These are phyloP conservation scores for Cichlasoma orientale DNA, from an alignment of 2,797 vertebrate genomes.

Conservation along the genomic window DNA sequence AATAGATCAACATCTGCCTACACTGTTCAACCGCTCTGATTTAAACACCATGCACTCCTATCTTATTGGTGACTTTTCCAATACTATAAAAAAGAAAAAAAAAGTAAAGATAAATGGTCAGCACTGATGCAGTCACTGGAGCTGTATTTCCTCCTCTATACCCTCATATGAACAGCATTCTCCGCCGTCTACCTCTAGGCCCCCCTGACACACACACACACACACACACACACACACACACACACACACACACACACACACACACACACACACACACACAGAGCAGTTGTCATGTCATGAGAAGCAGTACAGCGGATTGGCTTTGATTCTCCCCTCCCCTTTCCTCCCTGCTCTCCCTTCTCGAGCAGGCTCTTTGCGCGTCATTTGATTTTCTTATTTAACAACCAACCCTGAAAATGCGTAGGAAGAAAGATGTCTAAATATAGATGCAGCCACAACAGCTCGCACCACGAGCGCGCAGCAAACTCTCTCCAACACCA, in stretches of 20 bases:
- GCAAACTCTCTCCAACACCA: constrained; percentile 68
- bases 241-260: constrained; percentile 14
- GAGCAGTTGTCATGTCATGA: constrained; percentile 69
- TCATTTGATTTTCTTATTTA: constrained; percentile 88
- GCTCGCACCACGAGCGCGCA: constrained; percentile 66
- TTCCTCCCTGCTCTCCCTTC: constrained; percentile 62
- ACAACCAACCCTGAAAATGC: constrained; percentile 87
- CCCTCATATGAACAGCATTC: constrained; percentile 50
- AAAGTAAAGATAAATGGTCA: constrained; percentile 51
- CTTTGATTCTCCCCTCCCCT: constrained; percentile 72
- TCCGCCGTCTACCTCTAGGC: constrained; percentile 59
- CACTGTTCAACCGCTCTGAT: constrained; percentile 44
- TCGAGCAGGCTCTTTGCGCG: constrained; percentile 74
- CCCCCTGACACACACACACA: constrained; percentile 36
- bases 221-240: too few species aligned
- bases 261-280: constrained; percentile 28
- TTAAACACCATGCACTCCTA: constrained; percentile 39
- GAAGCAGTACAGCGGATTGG: constrained; percentile 72
- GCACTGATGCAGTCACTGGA: constrained; percentile 48
- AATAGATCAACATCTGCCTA: constrained; percentile 63
- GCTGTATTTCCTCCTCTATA: constrained; percentile 67
- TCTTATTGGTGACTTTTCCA: constrained; percentile 29
- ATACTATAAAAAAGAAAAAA: not conserved
- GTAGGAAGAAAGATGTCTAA: constrained; percentile 86
- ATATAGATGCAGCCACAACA: constrained; percentile 85